Evolutionary conservation across 2,888 invertebrate species (phyloP), one percentile per base, ranked within the genome.

Genomic region (Parthenolecanium corni): DNA sequence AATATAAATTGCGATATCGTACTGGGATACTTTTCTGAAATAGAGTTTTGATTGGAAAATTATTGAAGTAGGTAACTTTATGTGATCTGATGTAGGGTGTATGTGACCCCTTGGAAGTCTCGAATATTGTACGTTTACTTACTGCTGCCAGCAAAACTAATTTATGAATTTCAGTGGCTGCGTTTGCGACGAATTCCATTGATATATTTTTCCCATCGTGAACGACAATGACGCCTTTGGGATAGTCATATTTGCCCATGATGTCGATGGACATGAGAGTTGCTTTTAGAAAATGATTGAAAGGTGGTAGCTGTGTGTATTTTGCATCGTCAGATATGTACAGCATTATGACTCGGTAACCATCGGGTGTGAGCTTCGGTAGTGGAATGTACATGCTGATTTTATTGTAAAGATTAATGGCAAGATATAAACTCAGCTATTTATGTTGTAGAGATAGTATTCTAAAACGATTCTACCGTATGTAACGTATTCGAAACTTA

Each of bases 301-400:
- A 1, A 1, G 57, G 16, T 11, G 57, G 31, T 20, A 25, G n/a
- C 3, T 44, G 11, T 18, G 40, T 12, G 14, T 42, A 5, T 42
- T n/a, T 31, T 4, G 31, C 11, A 16, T 5, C 20, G 18, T 46
- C 46, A n/a, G 46, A 31, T 31, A 47, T 23, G 12, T 46, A 46
- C n/a, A 57, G 31, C 20, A 46, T 46, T 1, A 24, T 24, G 18
- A 67, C 67, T 23, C 69, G 51, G 62, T 69, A 67, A 2, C 68
- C 68, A 14, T 64, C 64, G 1, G 66, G 65, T 21, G 68, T 67
- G 16, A 67, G 53, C 52, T 64, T 65, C 18, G 68, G 68, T 46
- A 67, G 54, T 1, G 66, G 65, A 16, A 67, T 65, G 65, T 65
- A 68, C 61, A 66, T 62, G 52, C 68, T 68, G 67, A 38, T 11